Evolutionary conservation across 2,113 vertebrate species (phyloP).

Genomic region (Osmerus mordax): DNA sequence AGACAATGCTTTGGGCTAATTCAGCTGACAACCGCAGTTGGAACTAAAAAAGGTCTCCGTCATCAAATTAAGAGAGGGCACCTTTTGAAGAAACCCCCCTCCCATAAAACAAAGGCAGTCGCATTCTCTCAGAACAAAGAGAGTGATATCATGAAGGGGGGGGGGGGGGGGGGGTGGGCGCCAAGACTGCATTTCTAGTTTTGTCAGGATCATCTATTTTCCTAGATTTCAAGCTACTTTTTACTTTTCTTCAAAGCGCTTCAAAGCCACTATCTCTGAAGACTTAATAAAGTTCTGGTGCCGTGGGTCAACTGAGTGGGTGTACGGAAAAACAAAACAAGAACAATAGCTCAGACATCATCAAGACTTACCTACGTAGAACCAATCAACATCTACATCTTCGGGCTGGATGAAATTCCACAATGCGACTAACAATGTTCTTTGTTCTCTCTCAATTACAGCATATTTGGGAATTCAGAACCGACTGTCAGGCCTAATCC

Average conservation of each 20-base stretch:
- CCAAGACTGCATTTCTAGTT: constrained; percentile 24
- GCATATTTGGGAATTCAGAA: no score
- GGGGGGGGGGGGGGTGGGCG: no score
- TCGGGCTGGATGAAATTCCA: neutral
- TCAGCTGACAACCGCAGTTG: constrained; percentile 14
- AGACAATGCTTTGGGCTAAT: constrained; percentile 25
- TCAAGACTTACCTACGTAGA: constrained; percentile 8
- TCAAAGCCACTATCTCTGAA: constrained; percentile 44
- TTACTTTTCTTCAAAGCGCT: constrained; percentile 55
- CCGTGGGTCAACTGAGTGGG: constrained; percentile 28
- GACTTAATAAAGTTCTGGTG: constrained; percentile 35
- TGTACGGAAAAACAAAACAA: constrained; percentile 34
- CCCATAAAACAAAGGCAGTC: constrained; percentile 20
- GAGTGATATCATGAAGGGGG: constrained; percentile 26
- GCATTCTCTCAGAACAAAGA: constrained; percentile 47
- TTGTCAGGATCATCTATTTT: constrained; percentile 33
- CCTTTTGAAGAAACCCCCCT: constrained; percentile 23
- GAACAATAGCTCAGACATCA: neutral
- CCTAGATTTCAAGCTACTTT: constrained; percentile 23
- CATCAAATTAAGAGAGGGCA: constrained; percentile 25
- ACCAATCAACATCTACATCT: constrained; percentile 26
- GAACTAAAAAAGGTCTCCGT: constrained; percentile 26
- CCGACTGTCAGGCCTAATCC: no score
- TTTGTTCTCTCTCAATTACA: no score
- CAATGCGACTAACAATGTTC: no score